Evolutionary conservation across 2,888 invertebrate genomes (phyloP), one percentile per base, ranked within the genome.

Genomic region (Tanytarsus gracilentus): DNA sequence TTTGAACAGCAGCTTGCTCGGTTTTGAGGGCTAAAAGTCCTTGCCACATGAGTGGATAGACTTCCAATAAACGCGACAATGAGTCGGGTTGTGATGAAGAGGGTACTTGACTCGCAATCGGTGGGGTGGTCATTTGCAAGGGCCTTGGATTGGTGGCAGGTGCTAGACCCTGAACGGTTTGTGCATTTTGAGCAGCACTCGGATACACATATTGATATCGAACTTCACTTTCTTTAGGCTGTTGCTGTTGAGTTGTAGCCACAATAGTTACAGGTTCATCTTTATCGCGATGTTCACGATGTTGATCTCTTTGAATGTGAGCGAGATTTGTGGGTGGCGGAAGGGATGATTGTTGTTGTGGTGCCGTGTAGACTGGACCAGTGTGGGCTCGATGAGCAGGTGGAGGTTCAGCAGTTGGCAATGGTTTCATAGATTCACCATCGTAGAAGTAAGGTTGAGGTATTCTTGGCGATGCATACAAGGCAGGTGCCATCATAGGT

Each of bases 1-100:
- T 97, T 77, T 98, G 97, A 49, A 98, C 97, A 26, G 92, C 91
- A 5, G 96, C 95, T 68, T 90, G 89, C 76, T 97, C 97, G 72
- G 94, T 97, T 78, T 98, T 98, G 65, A 98, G 78, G 0, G 93
- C 96, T 65, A 98, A 75, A 63, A 92, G 76, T 1, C 98, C 95
- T 76, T 96, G 95, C 98, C 98, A 98, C 88, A 96, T 91, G 49
- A 95, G 88, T 8, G 96, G 96, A 75, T 95, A 95, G 62, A 91
- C 85, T 84, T 94, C 83, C 6, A 92, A 77, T 59, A 92, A 73
- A 78, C 86, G 88, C 65, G 88, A 80, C 65, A 91, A 76, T 60
- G 88, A 86, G 74, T 91, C 90, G 5, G 86, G 87, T 70, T 88
- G 89, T 61, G 86, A 84, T 2, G 27, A 7, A n/a, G n/a, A n/a